phyloP scores from a whole-genome alignment of 2,797 vertebrate species.

The Botia almorhae region DNA sequence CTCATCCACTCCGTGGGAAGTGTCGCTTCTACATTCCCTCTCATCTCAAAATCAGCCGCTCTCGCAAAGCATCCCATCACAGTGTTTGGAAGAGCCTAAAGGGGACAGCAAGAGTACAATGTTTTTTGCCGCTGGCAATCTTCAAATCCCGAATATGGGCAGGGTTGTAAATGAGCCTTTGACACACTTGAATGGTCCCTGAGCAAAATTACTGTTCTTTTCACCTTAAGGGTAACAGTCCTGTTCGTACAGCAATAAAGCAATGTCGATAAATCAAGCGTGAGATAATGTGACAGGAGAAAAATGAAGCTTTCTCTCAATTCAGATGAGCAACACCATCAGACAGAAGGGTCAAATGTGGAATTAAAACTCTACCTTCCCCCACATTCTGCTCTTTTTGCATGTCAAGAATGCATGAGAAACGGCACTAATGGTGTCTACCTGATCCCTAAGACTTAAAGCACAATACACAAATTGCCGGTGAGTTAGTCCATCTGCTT shows the following conservation, averaged over 20 bases:
- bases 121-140: slow-evolving; percentile 1
- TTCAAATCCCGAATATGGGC: slow-evolving; percentile 5
- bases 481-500: slow-evolving; percentile 51
- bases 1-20: slow-evolving; percentile 62
- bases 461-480: slow-evolving; percentile 39
- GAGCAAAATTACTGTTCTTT: slow-evolving; percentile 30
- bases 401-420: slow-evolving; percentile 11
- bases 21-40: slow-evolving; percentile 68
- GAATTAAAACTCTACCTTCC: slow-evolving; percentile 32
- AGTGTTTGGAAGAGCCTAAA: slow-evolving; percentile 27
- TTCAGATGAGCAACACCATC: not conserved
- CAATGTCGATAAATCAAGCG: slow-evolving; percentile 37
- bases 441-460: slow-evolving; percentile 55
- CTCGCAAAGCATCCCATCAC: not conserved
- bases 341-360: slow-evolving; percentile 42
- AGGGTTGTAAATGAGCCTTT: slow-evolving; percentile 24
- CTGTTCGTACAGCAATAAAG: not conserved
- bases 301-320: slow-evolving; percentile 39
- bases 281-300: slow-evolving; percentile 35
- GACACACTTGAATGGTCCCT: slow-evolving; percentile 22
- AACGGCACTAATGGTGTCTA: slow-evolving; percentile 41
- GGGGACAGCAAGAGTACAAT: slow-evolving; percentile 4
- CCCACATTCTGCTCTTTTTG: slow-evolving; percentile 36
- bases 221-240: slow-evolving; percentile 38
- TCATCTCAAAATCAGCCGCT: slow-evolving; percentile 20